Percentiles rank a stretch among this genome's conserved stretches.
Evolutionary conservation across 2,113 vertebrate genomes (phyloP).

Genomic region (Reinhardtius hippoglossoides): DNA sequence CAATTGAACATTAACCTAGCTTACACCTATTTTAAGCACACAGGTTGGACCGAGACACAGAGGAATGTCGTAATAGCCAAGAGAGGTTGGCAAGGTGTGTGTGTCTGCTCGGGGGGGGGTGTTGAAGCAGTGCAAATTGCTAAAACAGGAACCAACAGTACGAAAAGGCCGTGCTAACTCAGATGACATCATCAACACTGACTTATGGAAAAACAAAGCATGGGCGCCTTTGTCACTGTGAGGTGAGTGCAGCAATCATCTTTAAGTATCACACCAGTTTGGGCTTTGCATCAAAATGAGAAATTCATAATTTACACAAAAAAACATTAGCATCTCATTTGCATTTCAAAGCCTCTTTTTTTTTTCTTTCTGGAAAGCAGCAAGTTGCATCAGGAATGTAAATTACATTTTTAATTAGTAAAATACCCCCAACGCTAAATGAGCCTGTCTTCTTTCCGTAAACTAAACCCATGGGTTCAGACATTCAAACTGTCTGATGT

Average conservation of each 20-base stretch:
- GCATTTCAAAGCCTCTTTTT: slow-evolving; percentile 1
- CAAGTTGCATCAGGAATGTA: slow-evolving; percentile 4
- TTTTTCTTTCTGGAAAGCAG: neutral
- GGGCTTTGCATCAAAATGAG: neutral
- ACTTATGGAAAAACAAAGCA: too few species aligned
- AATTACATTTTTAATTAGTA: slow-evolving; percentile 1
- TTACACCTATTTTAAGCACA: too few species aligned
- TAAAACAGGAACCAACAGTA: too few species aligned
- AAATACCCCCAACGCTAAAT: slow-evolving; percentile 12
- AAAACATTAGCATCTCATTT: slow-evolving; percentile 3
- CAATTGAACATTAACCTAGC: too few species aligned
- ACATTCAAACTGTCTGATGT: slow-evolving; percentile 26
- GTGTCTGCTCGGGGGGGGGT: too few species aligned
- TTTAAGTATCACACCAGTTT: neutral
- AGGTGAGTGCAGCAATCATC: too few species aligned
- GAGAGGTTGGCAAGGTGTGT: too few species aligned
- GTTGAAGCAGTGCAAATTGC: too few species aligned
- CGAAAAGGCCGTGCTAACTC: too few species aligned
- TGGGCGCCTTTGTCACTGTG: neutral
- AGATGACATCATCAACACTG: too few species aligned
- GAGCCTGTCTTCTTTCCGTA: neutral
- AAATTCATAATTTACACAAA: neutral
- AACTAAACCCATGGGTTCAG: slow-evolving; percentile 15
- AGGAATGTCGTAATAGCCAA: too few species aligned
- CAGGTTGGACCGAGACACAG: too few species aligned